These are phyloP conservation scores for Hemiprocne comata DNA, from an alignment of 2,113 vertebrate species.

Conservation along the genomic window DNA sequence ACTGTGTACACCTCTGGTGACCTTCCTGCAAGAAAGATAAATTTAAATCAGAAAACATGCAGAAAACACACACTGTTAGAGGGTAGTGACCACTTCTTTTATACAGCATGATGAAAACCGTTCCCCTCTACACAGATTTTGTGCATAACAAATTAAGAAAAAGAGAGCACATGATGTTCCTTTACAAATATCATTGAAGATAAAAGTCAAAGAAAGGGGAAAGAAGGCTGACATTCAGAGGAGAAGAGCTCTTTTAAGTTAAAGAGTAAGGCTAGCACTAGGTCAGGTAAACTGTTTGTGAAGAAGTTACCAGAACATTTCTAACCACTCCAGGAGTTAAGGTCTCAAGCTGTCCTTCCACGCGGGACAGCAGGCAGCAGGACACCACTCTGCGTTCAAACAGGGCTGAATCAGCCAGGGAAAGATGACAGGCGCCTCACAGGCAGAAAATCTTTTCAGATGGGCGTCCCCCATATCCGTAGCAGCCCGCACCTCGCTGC, in stretches of 20 bases:
- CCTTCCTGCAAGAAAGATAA: neutral
- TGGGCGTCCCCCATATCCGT: accelerated
- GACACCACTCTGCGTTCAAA: neutral
- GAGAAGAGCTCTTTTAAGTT: neutral
- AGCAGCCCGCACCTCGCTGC: neutral
- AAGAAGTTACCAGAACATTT: neutral
- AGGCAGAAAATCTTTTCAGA: accelerated
- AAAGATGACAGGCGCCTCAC: neutral
- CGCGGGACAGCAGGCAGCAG: neutral
- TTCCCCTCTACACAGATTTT: neutral
- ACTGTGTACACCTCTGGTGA: neutral
- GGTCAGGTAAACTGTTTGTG: neutral
- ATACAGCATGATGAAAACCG: neutral
- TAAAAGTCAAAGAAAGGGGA: neutral
- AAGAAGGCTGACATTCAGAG: neutral
- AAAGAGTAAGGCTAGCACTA: neutral
- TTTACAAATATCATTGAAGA: neutral
- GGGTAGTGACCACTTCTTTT: neutral
- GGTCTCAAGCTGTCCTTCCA: neutral
- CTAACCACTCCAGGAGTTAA: too few relatives aligned
- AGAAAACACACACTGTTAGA: neutral
- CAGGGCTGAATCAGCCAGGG: neutral
- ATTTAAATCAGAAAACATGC: neutral
- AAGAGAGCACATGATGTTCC: neutral
- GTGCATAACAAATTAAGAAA: neutral